Conservation (phyloP, 2,888 invertebrate genomes). For the Ceraclea dissimilis region DNA sequence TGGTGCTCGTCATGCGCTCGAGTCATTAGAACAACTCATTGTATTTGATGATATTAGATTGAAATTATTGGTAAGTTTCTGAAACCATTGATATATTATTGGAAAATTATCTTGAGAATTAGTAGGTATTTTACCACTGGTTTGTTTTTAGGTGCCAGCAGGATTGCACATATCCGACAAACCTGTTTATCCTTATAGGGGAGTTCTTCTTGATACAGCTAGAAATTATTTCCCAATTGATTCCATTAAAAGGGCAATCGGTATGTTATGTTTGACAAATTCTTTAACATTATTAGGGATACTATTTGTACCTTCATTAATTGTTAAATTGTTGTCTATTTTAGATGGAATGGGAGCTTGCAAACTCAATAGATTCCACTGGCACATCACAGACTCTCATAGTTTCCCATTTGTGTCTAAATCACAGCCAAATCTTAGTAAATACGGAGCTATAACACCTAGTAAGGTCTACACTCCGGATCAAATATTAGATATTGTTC, state of each 20-base stretch:
- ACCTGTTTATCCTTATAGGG: conserved; percentile 83
- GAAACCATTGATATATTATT: too few species aligned
- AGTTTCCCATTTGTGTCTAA: conserved; percentile 84
- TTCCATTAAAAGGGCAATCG: conserved; percentile 65
- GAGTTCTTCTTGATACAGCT: conserved; percentile 82
- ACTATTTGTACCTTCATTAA: too few species aligned
- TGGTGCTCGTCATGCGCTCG: conserved; percentile 60
- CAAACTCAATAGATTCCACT: conserved; percentile 90
- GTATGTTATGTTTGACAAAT: conserved; percentile 34
- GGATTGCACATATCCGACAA: conserved; percentile 61
- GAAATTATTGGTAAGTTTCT: conserved; percentile 43
- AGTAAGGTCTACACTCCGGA: conserved; percentile 58
- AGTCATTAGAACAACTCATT: conserved; percentile 60
- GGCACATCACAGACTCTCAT: conserved; percentile 91
- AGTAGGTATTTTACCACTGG: too few species aligned
- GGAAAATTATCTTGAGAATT: too few species aligned
- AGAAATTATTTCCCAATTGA: conserved; percentile 76
- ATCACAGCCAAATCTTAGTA: conserved; percentile 62
- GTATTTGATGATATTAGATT: conserved; percentile 57
- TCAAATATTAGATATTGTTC: conserved; percentile 51
- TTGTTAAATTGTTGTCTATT: neutral
- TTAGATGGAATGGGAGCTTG: conserved; percentile 82
- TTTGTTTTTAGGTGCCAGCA: conserved; percentile 52
- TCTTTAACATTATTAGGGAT: too few species aligned
- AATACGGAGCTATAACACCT: conserved; percentile 72